These are phyloP conservation scores for Xiphophorus maculatus DNA, from an alignment of 2,113 vertebrate genomes.

Conservation along the genomic window DNA sequence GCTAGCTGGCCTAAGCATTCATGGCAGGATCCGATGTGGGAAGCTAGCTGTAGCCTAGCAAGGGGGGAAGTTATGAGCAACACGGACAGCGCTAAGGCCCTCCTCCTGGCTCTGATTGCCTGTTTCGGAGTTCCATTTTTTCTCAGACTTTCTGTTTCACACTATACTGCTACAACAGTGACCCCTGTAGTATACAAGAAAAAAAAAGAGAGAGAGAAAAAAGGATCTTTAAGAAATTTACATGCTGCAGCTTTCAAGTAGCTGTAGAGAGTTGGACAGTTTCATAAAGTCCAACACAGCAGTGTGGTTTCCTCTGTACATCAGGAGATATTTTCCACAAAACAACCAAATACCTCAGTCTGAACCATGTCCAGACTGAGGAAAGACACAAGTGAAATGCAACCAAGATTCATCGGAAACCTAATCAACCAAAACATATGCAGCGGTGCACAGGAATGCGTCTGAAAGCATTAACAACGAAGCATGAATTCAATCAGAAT, in stretches of 20 bases:
- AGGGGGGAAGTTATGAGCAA: too few relatives aligned
- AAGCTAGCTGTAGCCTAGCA: too few relatives aligned
- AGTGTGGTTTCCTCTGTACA: background rate
- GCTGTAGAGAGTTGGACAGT: background rate
- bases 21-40: too few relatives aligned
- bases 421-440: slow-evolving; percentile 21
- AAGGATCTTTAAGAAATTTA: too few relatives aligned
- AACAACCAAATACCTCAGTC: slow-evolving; percentile 8
- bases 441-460: background rate
- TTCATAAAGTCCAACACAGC: background rate
- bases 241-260: background rate
- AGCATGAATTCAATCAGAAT: background rate
- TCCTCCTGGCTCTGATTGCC: too few relatives aligned
- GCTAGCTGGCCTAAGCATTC: too few relatives aligned
- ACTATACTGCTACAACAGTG: too few relatives aligned
- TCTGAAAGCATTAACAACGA: slow-evolving; percentile 17
- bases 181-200: background rate
- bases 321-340: slow-evolving; percentile 25
- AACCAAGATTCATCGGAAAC: slow-evolving; percentile 14
- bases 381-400: slow-evolving; percentile 3
- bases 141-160: too few relatives aligned
- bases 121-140: too few relatives aligned
- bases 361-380: slow-evolving; percentile 21
- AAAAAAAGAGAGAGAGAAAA: background rate
- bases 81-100: too few relatives aligned